These are phyloP conservation scores for Dromiciops gliroides DNA, from an alignment of 2,113 vertebrate species.

Conservation along the genomic window DNA sequence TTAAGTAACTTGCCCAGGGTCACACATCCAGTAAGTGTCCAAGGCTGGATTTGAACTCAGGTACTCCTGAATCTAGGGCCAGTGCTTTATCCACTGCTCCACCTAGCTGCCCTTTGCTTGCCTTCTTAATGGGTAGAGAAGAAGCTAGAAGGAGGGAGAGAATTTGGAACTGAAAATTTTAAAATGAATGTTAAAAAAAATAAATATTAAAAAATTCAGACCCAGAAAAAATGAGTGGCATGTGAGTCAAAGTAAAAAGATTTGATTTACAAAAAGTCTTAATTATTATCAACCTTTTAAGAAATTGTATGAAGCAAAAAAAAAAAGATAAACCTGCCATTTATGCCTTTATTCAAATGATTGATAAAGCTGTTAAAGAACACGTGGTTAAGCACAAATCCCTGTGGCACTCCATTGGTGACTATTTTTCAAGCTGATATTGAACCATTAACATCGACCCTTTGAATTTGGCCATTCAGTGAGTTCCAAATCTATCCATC, in stretches of 20 bases:
- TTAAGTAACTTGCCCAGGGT: no score
- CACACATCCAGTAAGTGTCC: no score
- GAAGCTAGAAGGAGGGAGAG: no score
- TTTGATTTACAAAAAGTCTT: background rate
- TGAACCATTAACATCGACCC: background rate
- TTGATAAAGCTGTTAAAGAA: background rate
- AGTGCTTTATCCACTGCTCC: no score
- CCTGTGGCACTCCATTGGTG: background rate
- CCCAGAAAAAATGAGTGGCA: background rate
- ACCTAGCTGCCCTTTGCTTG: no score
- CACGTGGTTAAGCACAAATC: no score
- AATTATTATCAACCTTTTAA: background rate
- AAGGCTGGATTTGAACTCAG: no score
- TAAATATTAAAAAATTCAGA: background rate
- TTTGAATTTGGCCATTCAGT: background rate
- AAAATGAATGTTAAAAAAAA: background rate
- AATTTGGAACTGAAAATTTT: no score
- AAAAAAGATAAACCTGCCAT: background rate
- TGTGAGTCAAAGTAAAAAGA: background rate
- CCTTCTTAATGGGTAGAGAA: no score
- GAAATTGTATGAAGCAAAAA: background rate
- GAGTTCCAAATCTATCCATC: background rate
- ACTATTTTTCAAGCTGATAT: background rate
- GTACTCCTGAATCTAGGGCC: no score
- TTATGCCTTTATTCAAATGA: background rate